Conservation (phyloP, 2,888 invertebrate species). For the Tribolium freemani region DNA sequence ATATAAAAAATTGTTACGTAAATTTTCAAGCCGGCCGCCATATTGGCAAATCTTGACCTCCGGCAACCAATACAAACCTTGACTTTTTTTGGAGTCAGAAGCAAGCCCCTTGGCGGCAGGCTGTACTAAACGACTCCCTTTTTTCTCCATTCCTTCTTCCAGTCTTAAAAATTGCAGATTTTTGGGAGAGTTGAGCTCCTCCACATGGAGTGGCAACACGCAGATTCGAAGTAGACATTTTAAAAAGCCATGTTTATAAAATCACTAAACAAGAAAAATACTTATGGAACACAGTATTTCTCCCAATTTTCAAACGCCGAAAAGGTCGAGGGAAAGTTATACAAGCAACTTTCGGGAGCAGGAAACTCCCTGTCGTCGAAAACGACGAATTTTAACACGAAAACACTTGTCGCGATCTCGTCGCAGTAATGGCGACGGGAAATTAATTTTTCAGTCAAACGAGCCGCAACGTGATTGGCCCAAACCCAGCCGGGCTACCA, state of each 20-base stretch:
- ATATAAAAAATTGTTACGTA: constrained; percentile 26
- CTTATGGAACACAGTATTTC: constrained; percentile 51
- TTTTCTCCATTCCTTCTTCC: constrained; percentile 80
- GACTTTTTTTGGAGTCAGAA: constrained; percentile 82
- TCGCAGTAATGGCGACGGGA: constrained; percentile 82
- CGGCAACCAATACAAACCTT: constrained; percentile 71
- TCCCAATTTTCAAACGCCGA: constrained; percentile 34
- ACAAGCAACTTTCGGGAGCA: constrained; percentile 71
- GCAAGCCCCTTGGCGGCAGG: constrained; percentile 77
- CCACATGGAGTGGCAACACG: constrained; percentile 81
- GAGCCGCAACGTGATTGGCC: constrained; percentile 17
- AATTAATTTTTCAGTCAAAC: constrained; percentile 48
- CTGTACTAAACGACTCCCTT: constrained; percentile 78
- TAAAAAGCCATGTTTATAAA: constrained; percentile 83
- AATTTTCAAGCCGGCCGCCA: constrained; percentile 32
- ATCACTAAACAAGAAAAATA: constrained; percentile 72
- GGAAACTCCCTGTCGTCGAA: constrained; percentile 76
- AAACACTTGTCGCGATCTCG: constrained; percentile 71
- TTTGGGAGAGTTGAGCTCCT: constrained; percentile 75
- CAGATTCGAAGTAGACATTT: constrained; percentile 82
- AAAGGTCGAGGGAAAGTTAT: constrained; percentile 57
- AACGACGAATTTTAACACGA: constrained; percentile 72
- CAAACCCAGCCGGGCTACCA: not conserved
- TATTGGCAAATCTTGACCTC: constrained; percentile 36
- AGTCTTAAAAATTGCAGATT: constrained; percentile 57